Evolutionary conservation across 2,113 vertebrate genomes (phyloP).

Genomic region (Collichthys lucidus): DNA sequence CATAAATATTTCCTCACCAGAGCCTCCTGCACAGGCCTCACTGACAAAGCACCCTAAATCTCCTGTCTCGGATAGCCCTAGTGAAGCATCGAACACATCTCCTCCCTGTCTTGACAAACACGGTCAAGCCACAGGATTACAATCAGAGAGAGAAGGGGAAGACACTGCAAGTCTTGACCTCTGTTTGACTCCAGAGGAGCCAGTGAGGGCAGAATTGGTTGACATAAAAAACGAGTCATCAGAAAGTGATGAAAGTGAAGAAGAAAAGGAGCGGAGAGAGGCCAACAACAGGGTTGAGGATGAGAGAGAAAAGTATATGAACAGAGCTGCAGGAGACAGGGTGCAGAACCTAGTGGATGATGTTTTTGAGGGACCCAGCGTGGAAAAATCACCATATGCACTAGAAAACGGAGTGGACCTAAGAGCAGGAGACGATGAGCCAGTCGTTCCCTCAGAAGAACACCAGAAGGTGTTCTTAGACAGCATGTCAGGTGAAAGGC

Average conservation of each 20-base stretch:
- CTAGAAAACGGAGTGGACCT: conserved; percentile 11
- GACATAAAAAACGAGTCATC: conserved; percentile 86
- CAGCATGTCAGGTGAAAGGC: conserved; percentile 1
- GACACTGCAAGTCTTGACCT: not conserved
- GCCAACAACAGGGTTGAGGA: conserved; percentile 27
- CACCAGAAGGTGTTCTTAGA: conserved; percentile 41
- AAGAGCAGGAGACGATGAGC: not conserved
- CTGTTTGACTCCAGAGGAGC: conserved; percentile 61
- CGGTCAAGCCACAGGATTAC: conserved; percentile 3
- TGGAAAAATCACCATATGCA: conserved; percentile 7
- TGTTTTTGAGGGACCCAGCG: conserved; percentile 64
- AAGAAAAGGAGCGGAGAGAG: conserved; percentile 57
- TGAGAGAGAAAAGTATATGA: conserved; percentile 5
- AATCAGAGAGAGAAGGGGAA: not conserved
- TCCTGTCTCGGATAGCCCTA: conserved; percentile 1
- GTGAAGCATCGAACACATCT: conserved; percentile 30
- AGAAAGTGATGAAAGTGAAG: conserved; percentile 84
- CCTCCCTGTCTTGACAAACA: not conserved
- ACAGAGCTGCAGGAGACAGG: conserved; percentile 2
- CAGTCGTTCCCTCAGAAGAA: conserved; percentile 11
- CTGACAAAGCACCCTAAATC: conserved; percentile 43
- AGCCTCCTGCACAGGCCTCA: conserved; percentile 19
- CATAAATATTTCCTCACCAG: conserved; percentile 52
- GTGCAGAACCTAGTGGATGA: conserved; percentile 60
- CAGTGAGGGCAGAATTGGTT: conserved; percentile 82